Conservation (phyloP, 2,113 vertebrate species). For the Elephantulus edwardii region DNA sequence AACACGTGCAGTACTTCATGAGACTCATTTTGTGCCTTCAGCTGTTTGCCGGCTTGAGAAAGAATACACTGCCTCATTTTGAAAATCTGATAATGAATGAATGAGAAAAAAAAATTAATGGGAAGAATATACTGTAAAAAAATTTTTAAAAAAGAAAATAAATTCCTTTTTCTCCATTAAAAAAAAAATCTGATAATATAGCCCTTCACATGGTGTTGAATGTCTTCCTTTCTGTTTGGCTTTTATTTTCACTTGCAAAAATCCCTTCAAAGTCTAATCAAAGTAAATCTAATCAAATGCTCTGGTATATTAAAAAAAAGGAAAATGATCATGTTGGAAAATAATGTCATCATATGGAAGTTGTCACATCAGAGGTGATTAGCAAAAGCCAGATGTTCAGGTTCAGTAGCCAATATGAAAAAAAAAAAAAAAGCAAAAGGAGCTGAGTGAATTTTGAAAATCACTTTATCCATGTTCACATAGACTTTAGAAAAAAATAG, state of each 20-base stretch:
- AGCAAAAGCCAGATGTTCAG: too few species aligned
- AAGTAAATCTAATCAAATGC: not conserved
- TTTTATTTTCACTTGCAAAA: not conserved
- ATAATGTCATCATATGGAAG: too few species aligned
- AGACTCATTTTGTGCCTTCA: not conserved
- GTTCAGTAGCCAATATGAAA: too few species aligned
- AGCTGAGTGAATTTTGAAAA: too few species aligned
- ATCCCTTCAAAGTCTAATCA: not conserved
- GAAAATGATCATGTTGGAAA: not conserved
- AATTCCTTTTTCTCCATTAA: too few species aligned
- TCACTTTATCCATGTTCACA: too few species aligned
- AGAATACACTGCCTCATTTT: not conserved
- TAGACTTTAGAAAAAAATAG: too few species aligned
- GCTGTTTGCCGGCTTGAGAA: not conserved
- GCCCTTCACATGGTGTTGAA: too few species aligned
- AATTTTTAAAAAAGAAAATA: too few species aligned
- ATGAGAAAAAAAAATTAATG: too few species aligned
- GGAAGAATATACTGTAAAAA: too few species aligned
- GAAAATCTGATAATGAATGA: not conserved
- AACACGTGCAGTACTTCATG: not conserved
- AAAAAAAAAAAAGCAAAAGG: not conserved
- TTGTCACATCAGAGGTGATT: too few species aligned
- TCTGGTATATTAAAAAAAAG: not conserved
- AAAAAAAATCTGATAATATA: not conserved
- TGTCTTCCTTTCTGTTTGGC: not conserved